These are phyloP conservation scores for Uria lomvia DNA, from an alignment of 2,113 vertebrate genomes.

Conservation along the genomic window DNA sequence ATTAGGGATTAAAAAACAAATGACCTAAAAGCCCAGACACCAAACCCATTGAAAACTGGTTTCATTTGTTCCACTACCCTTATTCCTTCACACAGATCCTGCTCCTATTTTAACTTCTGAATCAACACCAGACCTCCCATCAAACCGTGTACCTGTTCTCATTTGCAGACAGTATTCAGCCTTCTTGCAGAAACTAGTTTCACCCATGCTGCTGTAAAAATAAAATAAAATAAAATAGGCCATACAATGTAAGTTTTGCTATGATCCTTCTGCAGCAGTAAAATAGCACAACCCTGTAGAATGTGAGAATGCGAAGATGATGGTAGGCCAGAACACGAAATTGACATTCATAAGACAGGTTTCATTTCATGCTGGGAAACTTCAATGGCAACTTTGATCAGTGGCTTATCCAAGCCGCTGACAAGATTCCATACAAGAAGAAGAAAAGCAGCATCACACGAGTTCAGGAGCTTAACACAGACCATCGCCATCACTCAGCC, in stretches of 20 bases:
- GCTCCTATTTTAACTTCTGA: neutral
- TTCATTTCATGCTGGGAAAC: neutral
- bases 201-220: neutral
- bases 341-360: neutral
- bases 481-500: neutral
- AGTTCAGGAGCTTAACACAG: neutral
- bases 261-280: neutral
- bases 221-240: neutral
- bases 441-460: neutral
- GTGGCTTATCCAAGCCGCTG: neutral
- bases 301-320: neutral
- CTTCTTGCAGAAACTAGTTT: neutral
- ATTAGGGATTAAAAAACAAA: neutral
- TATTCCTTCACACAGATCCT: neutral
- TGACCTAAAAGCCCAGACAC: neutral
- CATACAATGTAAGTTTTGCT: neutral
- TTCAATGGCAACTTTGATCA: conserved; percentile 37
- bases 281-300: neutral
- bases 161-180: neutral
- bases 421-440: neutral
- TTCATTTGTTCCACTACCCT: neutral
- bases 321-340: neutral
- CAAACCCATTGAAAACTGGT: neutral
- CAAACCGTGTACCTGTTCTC: neutral
- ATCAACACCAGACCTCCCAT: neutral